phyloP scores from a whole-genome alignment of 2,113 vertebrate species.

The Xenus cinereus region DNA sequence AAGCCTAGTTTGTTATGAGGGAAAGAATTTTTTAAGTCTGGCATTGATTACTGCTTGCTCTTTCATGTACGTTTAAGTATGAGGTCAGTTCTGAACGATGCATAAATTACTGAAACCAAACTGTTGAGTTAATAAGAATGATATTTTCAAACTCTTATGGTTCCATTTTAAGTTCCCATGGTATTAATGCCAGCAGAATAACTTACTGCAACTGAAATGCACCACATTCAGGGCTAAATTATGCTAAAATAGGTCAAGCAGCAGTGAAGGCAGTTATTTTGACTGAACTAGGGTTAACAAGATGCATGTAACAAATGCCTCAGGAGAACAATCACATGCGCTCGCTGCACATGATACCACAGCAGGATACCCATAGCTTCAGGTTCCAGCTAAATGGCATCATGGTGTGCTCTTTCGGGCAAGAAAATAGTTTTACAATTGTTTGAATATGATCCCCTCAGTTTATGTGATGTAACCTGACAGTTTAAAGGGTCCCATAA shows the following conservation, averaged over 20 bases:
- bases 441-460: conserved; percentile 59
- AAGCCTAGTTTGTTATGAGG: background rate
- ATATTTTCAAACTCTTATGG: conserved; percentile 21
- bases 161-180: conserved; percentile 28
- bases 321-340: conserved; percentile 66
- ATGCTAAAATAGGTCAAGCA: conserved; percentile 73
- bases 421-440: conserved; percentile 66
- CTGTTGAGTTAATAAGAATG: conserved; percentile 43
- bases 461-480: conserved; percentile 59
- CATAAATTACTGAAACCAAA: conserved; percentile 42
- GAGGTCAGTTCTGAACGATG: conserved; percentile 18
- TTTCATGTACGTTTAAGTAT: background rate
- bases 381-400: conserved; percentile 71
- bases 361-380: conserved; percentile 72
- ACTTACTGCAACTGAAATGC: conserved; percentile 21
- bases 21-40: conserved; percentile 14
- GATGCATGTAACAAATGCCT: conserved; percentile 69
- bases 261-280: conserved; percentile 61
- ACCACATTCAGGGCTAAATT: conserved; percentile 18
- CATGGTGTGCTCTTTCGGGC: conserved; percentile 73
- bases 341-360: conserved; percentile 65
- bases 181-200: conserved; percentile 28
- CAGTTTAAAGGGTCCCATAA: conserved; percentile 63
- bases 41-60: conserved; percentile 4
- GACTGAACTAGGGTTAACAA: conserved; percentile 71